Conservation (phyloP, 2,888 invertebrate species). For the Cantharis lateralis region DNA sequence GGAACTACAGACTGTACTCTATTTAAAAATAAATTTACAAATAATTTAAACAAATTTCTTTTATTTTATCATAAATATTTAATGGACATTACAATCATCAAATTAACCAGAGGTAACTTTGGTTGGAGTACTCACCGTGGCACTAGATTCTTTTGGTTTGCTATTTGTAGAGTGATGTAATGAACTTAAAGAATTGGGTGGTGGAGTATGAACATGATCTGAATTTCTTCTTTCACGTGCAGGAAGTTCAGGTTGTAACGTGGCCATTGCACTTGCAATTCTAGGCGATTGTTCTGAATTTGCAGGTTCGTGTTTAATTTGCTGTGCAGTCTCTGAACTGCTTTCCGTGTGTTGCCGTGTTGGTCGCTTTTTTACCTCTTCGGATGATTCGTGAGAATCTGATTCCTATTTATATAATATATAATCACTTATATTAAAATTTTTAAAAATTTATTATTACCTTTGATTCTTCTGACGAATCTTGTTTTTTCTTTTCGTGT, state of each 20-base stretch:
- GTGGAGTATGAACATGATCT: background rate
- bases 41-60: constrained; percentile 8
- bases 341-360: background rate
- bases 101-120: background rate
- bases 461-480: constrained; percentile 7
- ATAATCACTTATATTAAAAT: background rate
- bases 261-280: background rate
- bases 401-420: background rate
- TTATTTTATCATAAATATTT: background rate
- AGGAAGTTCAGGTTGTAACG: background rate
- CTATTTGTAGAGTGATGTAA: too few relatives aligned
- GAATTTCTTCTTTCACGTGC: background rate
- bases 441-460: background rate
- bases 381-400: background rate
- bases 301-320: background rate
- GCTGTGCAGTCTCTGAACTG: background rate
- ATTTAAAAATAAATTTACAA: constrained; percentile 54
- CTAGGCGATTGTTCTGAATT: background rate
- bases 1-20: constrained; percentile 55
- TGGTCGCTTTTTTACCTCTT: constrained; percentile 4
- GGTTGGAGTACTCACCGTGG: background rate
- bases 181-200: background rate
- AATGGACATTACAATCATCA: background rate
- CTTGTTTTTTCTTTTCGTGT: background rate
- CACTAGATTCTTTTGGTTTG: background rate